phyloP scores from a whole-genome alignment of 2,113 vertebrate species.

The Xenotilapia flavipinnis region DNA sequence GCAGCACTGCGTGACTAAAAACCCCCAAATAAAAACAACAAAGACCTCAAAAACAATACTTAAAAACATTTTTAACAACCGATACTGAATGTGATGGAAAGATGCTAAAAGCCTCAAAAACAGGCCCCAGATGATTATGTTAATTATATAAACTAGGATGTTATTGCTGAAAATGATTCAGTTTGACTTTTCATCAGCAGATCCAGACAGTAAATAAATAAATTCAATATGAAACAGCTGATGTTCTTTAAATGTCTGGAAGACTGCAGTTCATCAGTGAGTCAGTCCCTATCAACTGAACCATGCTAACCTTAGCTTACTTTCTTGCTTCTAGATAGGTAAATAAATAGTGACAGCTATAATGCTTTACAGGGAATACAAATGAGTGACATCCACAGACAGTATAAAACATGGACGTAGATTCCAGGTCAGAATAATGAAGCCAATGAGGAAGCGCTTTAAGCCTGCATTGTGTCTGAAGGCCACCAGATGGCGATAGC shows the following conservation, averaged over 20 bases:
- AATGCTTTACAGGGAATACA: not conserved
- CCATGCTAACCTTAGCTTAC: not conserved
- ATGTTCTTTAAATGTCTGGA: not conserved
- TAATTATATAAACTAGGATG: not conserved
- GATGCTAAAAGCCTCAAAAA: not conserved
- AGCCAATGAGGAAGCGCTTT: not conserved
- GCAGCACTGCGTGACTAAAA: not conserved
- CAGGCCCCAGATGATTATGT: not conserved
- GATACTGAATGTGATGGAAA: not conserved
- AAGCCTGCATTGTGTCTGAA: not conserved
- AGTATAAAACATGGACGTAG: not conserved
- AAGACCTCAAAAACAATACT: not conserved
- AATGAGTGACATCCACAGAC: not conserved
- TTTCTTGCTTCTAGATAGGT: not conserved
- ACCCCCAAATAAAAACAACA: rapidly evolving
- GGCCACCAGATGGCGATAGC: not conserved
- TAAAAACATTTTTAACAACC: not conserved
- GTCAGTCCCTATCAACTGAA: not conserved
- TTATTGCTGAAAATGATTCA: not conserved
- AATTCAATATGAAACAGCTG: not conserved
- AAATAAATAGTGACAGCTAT: not conserved
- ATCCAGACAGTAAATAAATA: not conserved
- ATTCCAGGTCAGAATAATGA: not conserved
- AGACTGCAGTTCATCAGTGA: not conserved
- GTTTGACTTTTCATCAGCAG: not conserved